phyloP scores from a whole-genome alignment of 2,797 vertebrate genomes.

The Apogon talboti region DNA sequence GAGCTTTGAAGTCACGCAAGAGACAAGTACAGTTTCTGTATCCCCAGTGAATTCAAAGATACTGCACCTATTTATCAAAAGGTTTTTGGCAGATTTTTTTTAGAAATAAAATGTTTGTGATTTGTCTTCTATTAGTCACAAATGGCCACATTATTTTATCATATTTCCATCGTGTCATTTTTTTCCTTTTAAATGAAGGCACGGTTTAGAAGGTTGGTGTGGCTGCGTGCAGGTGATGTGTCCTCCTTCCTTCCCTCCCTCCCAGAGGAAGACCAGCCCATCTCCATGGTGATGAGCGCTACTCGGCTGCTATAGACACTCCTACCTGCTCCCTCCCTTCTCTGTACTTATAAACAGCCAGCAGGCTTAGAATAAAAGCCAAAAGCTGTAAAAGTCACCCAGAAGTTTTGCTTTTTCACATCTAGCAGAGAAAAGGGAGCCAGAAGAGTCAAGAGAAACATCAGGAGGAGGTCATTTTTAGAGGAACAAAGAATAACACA shows the following conservation, averaged over 20 bases:
- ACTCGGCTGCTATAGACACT: conserved; percentile 56
- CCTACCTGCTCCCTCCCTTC: conserved; percentile 47
- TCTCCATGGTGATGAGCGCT: conserved; percentile 68
- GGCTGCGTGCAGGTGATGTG: conserved; percentile 26
- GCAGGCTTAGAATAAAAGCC: conserved; percentile 34
- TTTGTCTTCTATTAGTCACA: not conserved
- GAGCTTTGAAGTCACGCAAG: no score
- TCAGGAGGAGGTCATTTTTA: conserved; percentile 18
- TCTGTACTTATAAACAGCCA: conserved; percentile 40
- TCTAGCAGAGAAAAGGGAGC: not conserved
- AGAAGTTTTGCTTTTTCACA: conserved; percentile 1
- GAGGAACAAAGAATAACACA: conserved; percentile 29
- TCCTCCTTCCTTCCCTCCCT: conserved; percentile 20
- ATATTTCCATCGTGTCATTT: conserved; percentile 1
- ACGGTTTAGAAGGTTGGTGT: conserved; percentile 3
- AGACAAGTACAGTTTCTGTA: no score
- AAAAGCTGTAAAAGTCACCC: conserved; percentile 21
- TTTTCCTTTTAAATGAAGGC: not conserved
- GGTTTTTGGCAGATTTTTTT: no score
- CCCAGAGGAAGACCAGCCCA: conserved; percentile 36
- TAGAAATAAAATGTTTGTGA: not conserved
- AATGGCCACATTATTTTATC: not conserved
- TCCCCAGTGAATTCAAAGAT: no score
- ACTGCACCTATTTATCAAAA: no score
- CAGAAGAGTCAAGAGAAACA: conserved; percentile 12